phyloP scores from a whole-genome alignment of 2,888 invertebrate species.

The Cantharis nigra region DNA sequence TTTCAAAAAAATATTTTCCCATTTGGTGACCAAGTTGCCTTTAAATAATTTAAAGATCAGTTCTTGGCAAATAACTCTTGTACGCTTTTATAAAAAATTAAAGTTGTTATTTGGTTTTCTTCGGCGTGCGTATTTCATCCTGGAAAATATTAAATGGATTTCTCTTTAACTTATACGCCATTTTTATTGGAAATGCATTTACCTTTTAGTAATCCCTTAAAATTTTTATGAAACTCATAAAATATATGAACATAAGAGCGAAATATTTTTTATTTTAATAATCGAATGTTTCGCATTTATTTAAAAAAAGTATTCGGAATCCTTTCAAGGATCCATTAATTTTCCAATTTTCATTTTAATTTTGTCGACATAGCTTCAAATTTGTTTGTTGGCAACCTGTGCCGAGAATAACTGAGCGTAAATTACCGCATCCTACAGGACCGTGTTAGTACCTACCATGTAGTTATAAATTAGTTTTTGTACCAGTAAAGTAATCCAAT shows the following conservation, averaged over 20 bases:
- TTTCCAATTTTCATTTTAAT: not conserved
- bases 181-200: not conserved
- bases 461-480: not conserved
- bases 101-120: not conserved
- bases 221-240: not conserved
- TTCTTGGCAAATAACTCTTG: not conserved
- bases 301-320: not conserved
- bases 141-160: not conserved
- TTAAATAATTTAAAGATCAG: too few species aligned
- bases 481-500: not conserved
- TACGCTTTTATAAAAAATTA: not conserved
- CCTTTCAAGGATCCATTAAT: not conserved
- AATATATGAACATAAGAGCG: not conserved
- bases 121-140: not conserved
- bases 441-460: not conserved
- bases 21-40: too few species aligned
- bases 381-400: not conserved
- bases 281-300: not conserved
- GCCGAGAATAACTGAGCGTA: not conserved
- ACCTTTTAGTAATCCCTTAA: not conserved
- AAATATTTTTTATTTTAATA: not conserved
- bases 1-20: too few species aligned
- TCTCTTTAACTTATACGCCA: not conserved
- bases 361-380: not conserved
- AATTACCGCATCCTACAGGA: not conserved